Evolutionary conservation across 2,888 invertebrate genomes (phyloP), one percentile per base, ranked within the genome.

Genomic region (Empis stercorea): DNA sequence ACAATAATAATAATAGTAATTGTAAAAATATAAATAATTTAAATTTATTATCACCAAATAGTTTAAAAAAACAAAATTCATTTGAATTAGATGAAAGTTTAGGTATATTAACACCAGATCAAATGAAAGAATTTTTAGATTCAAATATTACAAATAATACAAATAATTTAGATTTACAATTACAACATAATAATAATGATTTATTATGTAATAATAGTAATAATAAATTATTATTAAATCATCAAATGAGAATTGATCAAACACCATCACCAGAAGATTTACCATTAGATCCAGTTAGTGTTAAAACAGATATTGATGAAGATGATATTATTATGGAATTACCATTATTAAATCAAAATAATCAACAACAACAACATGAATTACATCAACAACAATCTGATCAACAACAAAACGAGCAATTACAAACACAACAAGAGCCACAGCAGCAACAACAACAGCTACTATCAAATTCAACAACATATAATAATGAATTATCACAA

Each of bases 81-180:
- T 77, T 87, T 57, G 88, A 83, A 55, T 71, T 78, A 61, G 81
- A 88, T 60, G 88, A 91, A 62, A 86, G 87, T 58, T 72, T 89
- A 56, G 89, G 89, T 6, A 89, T 91, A 58, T 71, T 92, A 52
- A 88, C 89, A 10, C 88, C 89, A 0, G 87, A 88, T 70, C 88
- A 89, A 68, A 88, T 91, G 87, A 83, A 85, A 56, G 79, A 80
- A 54, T 75, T 81, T 55, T 67, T 82, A 55, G 77, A 78, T 48
- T 78, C 78, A 30, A 73, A 74, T 48, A 72, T 74, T 51, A 78
- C 77, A 52, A 73, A 76, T 53, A 76, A 74, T 58, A 72, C 77
- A 50, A 79, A 79, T 57, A 79, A 80, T 58, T 72, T 76, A 47
- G 69, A 72, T 39, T 70, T 78, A 61, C 76, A 76, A 44, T 43